Base-by-base conservation (phyloP, 2,797 vertebrate species). In the Triplophysa bombifrons region DNA sequence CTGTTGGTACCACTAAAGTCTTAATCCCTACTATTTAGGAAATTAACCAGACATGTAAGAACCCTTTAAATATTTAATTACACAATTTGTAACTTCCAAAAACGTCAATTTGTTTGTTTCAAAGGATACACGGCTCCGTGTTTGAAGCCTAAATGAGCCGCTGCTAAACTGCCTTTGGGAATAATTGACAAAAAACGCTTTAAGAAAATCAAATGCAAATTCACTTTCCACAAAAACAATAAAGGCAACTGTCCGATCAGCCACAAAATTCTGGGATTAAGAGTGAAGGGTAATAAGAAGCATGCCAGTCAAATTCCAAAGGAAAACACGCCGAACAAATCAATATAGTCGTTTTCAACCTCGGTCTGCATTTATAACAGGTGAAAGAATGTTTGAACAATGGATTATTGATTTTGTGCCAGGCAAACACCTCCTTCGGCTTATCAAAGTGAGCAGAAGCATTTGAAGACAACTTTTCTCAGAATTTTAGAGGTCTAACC, bases 381-480 rank as follows among this genome's bases (percentile, higher is more conserved):
- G 46, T 64, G 27, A 48, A 72, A 44, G 60, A 60, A 67, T 63
- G 30, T 79, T 70, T 38, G 65, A 75, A 79, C 72, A 79, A 79
- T 71, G 51, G 58, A 10, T n/a, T 83, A 79, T 79, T 5, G 81
- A 83, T 79, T 79, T 79, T 14, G 34, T 64, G 58, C 58, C 65
- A 1, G 67, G 60, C 65, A 55, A 55, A 66, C 58, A 64, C 66
- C 20, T 71, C 71, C 14, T 25, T 66, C 0, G 2, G 58, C 30
- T 55, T 46, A 61, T 74, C 17, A 74, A 84, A 74, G 73, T 64
- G 25, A 74, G 76, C 64, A 63, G 22, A 27, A 27, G 51, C 56
- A 53, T 58, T 58, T 46, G 38, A 63, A 30, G 27, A 48, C 14
- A 25, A 55, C n/a, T 50, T 74, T 53, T 38, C 58, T 74, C 63